Percentiles rank a stretch among this genome's conserved stretches.
phyloP scores from a whole-genome alignment of 2,113 vertebrate genomes.

The Merops nubicus region DNA sequence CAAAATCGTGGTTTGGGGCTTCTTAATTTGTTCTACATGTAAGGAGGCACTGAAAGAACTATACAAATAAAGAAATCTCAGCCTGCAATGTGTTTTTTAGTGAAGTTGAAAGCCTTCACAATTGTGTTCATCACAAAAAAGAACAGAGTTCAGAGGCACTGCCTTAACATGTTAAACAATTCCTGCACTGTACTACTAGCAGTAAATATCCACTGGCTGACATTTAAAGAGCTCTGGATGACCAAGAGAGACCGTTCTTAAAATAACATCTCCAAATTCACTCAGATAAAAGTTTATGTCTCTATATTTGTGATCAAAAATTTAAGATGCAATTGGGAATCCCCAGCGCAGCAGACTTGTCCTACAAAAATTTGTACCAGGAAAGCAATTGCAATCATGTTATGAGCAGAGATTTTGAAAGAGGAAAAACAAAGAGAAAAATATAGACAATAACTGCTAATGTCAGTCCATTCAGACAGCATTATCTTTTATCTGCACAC shows the following conservation, averaged over 20 bases:
- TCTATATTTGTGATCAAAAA: background rate
- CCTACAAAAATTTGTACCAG: background rate
- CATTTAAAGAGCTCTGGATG: background rate
- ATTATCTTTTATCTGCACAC: background rate
- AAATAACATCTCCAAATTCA: background rate
- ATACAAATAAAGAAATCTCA: background rate
- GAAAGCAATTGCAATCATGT: background rate
- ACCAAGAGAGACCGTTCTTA: background rate
- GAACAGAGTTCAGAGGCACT: background rate
- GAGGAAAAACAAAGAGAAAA: slow-evolving; percentile 8
- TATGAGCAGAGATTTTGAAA: background rate
- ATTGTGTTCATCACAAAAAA: background rate
- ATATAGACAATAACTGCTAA: background rate
- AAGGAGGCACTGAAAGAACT: background rate
- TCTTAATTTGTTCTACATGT: background rate
- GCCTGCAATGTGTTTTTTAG: background rate
- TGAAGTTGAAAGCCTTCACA: background rate
- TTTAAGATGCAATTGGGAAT: background rate
- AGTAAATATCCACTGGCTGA: background rate
- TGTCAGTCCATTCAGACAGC: background rate
- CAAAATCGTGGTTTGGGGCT: background rate
- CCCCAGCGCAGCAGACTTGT: background rate
- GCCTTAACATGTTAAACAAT: background rate
- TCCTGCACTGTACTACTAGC: background rate
- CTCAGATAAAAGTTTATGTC: background rate